phyloP scores from a whole-genome alignment of 2,113 vertebrate species.

The Bagarius yarrelli region DNA sequence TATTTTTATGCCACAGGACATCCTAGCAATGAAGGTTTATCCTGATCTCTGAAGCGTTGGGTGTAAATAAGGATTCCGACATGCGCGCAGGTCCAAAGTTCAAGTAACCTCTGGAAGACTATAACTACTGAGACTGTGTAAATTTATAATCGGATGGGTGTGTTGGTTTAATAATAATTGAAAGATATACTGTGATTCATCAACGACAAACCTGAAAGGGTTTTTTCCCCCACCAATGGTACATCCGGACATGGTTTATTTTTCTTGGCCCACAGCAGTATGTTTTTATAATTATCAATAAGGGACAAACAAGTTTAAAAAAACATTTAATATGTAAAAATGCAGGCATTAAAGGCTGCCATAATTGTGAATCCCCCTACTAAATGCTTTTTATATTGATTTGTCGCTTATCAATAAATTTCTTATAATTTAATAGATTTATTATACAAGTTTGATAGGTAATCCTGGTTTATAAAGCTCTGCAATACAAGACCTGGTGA shows the following conservation, averaged over 20 bases:
- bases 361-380: too few species aligned
- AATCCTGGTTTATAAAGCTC: neutral
- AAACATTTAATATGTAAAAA: too few species aligned
- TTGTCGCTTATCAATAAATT: too few species aligned
- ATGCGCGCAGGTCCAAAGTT: neutral
- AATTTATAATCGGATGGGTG: neutral
- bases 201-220: neutral
- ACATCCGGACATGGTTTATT: neutral
- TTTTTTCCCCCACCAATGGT: neutral
- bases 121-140: neutral
- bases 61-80: neutral
- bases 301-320: neutral
- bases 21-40: slow-evolving; percentile 13
- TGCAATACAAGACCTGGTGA: neutral
- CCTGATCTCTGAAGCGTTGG: slow-evolving; percentile 45
- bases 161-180: neutral
- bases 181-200: neutral
- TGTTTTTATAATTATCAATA: neutral
- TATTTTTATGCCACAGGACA: slow-evolving; percentile 62
- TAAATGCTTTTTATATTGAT: too few species aligned
- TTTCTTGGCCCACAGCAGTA: too few species aligned
- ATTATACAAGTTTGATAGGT: too few species aligned
- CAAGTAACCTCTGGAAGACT: too few species aligned
- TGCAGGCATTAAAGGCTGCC: too few species aligned
- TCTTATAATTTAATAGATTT: too few species aligned